These are phyloP conservation scores for Mesoclemmys tuberculata DNA, from an alignment of 2,113 vertebrate genomes.

Conservation along the genomic window DNA sequence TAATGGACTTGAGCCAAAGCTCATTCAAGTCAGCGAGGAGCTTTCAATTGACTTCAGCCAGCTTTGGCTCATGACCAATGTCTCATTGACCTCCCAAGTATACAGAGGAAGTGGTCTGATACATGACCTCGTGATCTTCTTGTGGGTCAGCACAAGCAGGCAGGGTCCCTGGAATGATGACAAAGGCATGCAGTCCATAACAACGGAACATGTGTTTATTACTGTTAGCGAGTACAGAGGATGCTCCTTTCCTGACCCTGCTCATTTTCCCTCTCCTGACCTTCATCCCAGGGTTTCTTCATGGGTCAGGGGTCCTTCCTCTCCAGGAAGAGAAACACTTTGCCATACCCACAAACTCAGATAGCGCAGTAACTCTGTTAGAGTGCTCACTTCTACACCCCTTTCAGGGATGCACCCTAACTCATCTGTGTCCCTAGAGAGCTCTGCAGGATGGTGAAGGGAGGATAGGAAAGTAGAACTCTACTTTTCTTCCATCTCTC, in stretches of 20 bases:
- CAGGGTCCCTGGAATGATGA: background rate
- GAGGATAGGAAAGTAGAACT: background rate
- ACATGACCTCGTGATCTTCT: background rate
- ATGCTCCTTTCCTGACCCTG: background rate
- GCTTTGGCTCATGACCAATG: background rate
- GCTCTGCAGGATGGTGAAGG: background rate
- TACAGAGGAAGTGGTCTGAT: fast-evolving
- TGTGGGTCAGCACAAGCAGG: background rate
- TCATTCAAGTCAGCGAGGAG: background rate
- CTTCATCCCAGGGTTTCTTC: background rate
- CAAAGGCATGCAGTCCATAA: background rate
- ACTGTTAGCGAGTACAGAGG: background rate
- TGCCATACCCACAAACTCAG: too few species aligned
- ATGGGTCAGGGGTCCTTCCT: background rate
- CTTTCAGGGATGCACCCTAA: background rate
- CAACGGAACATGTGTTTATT: background rate
- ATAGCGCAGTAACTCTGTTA: background rate
- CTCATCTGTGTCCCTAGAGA: background rate
- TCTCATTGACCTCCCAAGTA: background rate
- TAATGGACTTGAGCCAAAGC: background rate
- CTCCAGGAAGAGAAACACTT: background rate
- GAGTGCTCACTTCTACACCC: background rate
- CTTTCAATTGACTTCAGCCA: background rate
- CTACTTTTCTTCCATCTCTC: background rate
- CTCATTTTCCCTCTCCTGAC: background rate